These are phyloP conservation scores for Zoanthus gigantus DNA, from an alignment of 92 coral and sea anemone genomes.

Conservation along the genomic window DNA sequence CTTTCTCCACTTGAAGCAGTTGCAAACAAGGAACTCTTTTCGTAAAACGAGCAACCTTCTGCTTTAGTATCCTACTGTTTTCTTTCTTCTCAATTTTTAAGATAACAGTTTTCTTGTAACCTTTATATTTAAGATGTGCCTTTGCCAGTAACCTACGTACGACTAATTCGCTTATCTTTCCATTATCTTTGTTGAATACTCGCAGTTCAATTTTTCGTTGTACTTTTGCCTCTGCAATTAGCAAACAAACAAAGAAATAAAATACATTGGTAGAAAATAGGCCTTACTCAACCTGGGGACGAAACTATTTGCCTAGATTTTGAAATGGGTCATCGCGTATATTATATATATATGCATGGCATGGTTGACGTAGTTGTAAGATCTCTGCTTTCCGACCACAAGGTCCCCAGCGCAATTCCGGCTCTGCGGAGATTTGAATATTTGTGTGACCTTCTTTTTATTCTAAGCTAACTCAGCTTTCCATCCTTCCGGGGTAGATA, in stretches of 20 bases:
- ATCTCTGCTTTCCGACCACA: no score
- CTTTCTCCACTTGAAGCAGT: constrained; percentile 3
- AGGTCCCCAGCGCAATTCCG: no score
- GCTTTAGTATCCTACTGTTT: background rate
- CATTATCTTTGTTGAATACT: background rate
- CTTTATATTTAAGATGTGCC: constrained; percentile 9
- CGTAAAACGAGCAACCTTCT: constrained; percentile 7
- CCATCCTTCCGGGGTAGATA: no score
- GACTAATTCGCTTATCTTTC: background rate
- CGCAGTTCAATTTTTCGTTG: constrained; percentile 17
- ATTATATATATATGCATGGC: no score
- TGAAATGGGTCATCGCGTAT: no score
- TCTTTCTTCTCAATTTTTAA: constrained; percentile 8
- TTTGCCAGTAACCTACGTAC: background rate
- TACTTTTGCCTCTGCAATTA: background rate
- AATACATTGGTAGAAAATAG: no score
- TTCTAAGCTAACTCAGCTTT: no score
- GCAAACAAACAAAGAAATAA: background rate
- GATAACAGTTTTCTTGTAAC: constrained; percentile 8
- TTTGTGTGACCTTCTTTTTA: no score
- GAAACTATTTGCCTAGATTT: no score
- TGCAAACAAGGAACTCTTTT: constrained; percentile 34
- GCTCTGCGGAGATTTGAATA: no score
- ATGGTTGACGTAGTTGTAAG: no score
- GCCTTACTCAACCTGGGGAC: no score